phyloP scores from a whole-genome alignment of 35 echinoderm and acorn worm genomes.

The Strongylocentrotus purpuratus region DNA sequence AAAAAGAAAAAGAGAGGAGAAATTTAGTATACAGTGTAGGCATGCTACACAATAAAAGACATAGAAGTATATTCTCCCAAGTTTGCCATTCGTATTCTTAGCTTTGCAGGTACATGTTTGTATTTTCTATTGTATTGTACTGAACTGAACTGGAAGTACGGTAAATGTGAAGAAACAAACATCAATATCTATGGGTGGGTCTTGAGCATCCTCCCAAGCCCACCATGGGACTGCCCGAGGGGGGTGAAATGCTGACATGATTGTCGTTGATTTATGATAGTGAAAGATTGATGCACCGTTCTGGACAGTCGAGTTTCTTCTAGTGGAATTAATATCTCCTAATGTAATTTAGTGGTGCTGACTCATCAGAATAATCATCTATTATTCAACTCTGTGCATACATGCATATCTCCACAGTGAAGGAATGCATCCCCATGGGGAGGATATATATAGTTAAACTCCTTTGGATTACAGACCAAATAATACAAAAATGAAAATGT shows the following conservation, averaged over 20 bases:
- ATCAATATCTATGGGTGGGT: not conserved
- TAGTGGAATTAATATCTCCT: not conserved
- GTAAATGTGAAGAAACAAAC: not conserved
- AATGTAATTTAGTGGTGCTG: constrained; percentile 20
- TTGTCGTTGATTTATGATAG: constrained; percentile 32
- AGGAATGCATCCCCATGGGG: not conserved
- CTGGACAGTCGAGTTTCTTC: not conserved
- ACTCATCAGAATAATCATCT: constrained; percentile 25
- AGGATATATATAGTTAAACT: not conserved
- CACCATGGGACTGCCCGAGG: not conserved
- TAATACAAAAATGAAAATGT: too few species aligned
- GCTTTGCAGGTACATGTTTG: not conserved
- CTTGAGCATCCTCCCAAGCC: not conserved
- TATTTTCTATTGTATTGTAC: not conserved
- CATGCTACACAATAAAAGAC: too few species aligned
- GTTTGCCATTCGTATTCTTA: too few species aligned
- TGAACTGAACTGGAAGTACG: not conserved
- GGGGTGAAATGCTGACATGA: constrained; percentile 22
- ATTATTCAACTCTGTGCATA: constrained; percentile 20
- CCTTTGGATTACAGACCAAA: not conserved
- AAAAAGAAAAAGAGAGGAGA: too few species aligned
- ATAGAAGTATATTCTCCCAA: too few species aligned
- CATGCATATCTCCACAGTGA: not conserved
- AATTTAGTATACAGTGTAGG: too few species aligned
- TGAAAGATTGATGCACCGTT: not conserved